Evolutionary conservation across 1,140 invertebrate species (phyloP).

Genomic region (Drosophila nigrodunni): DNA sequence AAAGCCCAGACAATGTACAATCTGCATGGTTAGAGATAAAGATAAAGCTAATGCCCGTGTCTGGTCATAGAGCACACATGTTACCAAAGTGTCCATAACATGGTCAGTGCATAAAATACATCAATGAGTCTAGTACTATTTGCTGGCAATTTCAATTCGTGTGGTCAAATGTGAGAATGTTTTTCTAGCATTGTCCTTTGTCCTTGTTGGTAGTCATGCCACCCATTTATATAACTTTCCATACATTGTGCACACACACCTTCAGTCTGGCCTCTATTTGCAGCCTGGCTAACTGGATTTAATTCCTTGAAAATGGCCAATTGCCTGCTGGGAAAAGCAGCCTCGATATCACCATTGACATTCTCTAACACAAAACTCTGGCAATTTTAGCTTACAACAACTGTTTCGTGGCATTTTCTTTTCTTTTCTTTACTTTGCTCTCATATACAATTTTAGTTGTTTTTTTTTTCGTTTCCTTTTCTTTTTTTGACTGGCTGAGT

Average conservation of each 20-base stretch:
- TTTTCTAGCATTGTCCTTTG: not conserved
- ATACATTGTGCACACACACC: not conserved
- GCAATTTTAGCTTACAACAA: conserved; percentile 76
- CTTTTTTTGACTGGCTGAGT: conserved; percentile 32
- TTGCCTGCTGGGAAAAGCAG: conserved; percentile 13
- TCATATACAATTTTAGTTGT: not conserved
- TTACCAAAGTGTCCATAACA: conserved; percentile 72
- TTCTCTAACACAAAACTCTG: conserved; percentile 70
- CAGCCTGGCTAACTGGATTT: not conserved
- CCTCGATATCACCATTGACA: conserved; percentile 67
- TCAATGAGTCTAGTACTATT: conserved; percentile 47
- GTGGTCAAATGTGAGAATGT: conserved; percentile 68
- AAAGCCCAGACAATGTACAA: not conserved
- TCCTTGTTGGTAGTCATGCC: not conserved
- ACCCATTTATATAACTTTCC: conserved; percentile 26
- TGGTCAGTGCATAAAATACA: conserved; percentile 81
- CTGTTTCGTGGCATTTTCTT: conserved; percentile 49
- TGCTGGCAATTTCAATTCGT: conserved; percentile 75
- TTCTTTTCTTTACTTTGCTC: conserved; percentile 3
- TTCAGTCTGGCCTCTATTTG: not conserved
- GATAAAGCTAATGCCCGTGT: not conserved
- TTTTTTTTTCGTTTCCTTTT: not conserved
- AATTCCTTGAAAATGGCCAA: conserved; percentile 37
- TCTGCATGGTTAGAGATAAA: not conserved
- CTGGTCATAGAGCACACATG: conserved; percentile 63